A percentile compares a stretch with the other conserved stretches of the same genome.
phyloP scores from a whole-genome alignment of 2,113 vertebrate genomes.

The Cephalophus harveyi region DNA sequence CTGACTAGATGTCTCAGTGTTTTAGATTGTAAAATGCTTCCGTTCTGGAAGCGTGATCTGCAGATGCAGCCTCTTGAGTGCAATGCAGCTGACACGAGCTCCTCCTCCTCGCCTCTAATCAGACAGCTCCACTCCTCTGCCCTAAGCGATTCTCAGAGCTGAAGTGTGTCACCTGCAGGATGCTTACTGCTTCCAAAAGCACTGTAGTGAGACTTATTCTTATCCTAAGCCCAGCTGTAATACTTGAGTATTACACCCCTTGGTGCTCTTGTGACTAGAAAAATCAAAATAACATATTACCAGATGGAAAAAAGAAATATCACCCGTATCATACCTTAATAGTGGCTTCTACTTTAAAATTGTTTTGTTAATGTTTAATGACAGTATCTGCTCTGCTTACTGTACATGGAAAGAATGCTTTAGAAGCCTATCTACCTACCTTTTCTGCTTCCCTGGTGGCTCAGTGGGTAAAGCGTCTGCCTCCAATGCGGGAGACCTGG shows the following conservation, averaged over 20 bases:
- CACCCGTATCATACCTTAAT: neutral
- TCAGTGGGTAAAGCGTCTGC: too few species aligned
- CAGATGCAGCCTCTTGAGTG: neutral
- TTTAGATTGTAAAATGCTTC: neutral
- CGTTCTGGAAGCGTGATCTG: neutral
- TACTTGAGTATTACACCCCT: neutral
- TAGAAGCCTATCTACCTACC: neutral
- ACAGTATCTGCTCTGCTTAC: neutral
- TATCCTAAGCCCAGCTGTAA: neutral
- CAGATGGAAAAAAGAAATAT: neutral
- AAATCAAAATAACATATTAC: neutral
- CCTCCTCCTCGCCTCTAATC: neutral
- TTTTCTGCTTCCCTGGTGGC: neutral
- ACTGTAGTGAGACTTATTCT: neutral
- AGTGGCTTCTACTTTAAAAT: neutral
- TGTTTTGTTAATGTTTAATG: neutral
- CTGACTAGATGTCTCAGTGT: neutral
- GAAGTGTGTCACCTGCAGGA: slow-evolving; percentile 37
- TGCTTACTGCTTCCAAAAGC: neutral
- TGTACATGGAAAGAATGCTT: neutral
- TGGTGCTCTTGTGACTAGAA: neutral
- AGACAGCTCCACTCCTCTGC: neutral
- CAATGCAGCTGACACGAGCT: neutral
- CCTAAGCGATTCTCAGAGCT: neutral
- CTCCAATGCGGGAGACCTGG: too few species aligned